Conservation (phyloP, 1,140 invertebrate genomes). For the Drosophila tropicalis region DNA sequence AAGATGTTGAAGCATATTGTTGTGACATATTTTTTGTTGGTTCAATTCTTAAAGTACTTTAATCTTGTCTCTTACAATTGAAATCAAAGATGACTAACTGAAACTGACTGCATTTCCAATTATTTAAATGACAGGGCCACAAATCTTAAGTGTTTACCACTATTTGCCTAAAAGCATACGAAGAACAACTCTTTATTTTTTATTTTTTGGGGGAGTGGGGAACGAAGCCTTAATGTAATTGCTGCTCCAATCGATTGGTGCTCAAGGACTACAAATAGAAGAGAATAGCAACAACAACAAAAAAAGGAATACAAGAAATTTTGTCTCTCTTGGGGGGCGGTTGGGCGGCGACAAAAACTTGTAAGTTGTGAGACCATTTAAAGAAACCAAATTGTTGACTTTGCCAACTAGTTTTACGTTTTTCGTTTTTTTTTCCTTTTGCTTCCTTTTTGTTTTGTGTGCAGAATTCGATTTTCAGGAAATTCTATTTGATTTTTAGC, state of each 20-base stretch:
- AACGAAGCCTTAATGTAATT: conserved; percentile 69
- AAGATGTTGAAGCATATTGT: too few species aligned
- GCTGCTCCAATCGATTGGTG: conserved; percentile 34
- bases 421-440: conserved; percentile 36
- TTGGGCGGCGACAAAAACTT: conserved; percentile 10
- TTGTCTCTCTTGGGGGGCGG: neutral
- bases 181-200: conserved; percentile 6
- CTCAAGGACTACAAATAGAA: conserved; percentile 37
- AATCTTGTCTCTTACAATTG: conserved; percentile 24
- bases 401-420: conserved; percentile 47
- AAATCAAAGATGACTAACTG: neutral
- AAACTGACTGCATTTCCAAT: conserved; percentile 66
- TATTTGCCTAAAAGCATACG: conserved; percentile 46
- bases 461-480: conserved; percentile 50
- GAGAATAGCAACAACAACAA: neutral
- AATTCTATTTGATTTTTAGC: conserved; percentile 70
- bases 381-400: conserved; percentile 70
- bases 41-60: conserved; percentile 11
- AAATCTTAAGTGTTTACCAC: conserved; percentile 69
- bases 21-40: neutral
- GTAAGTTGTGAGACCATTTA: conserved; percentile 66
- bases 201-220: neutral
- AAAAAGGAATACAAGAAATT: conserved; percentile 21
- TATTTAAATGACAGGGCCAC: conserved; percentile 72
- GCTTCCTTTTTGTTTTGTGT: conserved; percentile 61